Conservation (phyloP, 2,888 invertebrate genomes). For the Acleris sparsana region DNA sequence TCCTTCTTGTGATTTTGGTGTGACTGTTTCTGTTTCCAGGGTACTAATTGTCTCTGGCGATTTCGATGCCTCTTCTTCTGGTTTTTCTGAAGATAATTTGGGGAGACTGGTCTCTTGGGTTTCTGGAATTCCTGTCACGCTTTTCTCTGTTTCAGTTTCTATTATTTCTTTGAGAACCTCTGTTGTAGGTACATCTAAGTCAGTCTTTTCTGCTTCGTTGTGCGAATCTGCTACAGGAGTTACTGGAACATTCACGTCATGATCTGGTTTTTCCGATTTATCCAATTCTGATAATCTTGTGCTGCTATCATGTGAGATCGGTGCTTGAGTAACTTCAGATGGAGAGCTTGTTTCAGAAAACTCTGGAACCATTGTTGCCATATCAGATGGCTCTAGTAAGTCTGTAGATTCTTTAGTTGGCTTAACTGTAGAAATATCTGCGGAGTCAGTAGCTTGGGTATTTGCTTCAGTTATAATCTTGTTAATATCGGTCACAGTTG, state of each 20-base stretch:
- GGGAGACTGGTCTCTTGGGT: neutral
- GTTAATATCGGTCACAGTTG: constrained; percentile 4
- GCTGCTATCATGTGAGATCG: neutral
- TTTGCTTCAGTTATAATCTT: neutral
- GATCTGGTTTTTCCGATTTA: neutral
- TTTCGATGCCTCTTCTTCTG: constrained; percentile 14
- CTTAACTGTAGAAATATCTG: neutral
- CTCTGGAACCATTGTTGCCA: neutral
- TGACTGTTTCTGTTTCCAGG: constrained; percentile 6
- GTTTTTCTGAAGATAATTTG: constrained; percentile 3
- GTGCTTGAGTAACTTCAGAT: neutral
- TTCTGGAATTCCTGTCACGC: constrained; percentile 3
- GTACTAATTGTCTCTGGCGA: neutral
- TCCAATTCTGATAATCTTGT: neutral
- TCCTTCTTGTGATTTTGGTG: constrained; percentile 18
- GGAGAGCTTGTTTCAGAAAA: neutral
- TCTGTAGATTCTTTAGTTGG: neutral
- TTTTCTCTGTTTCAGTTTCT: neutral
- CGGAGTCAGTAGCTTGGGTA: neutral
- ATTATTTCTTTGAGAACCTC: constrained; percentile 18
- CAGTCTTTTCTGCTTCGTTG: constrained; percentile 6
- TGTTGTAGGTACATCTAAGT: constrained; percentile 19
- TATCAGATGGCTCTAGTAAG: constrained; percentile 8
- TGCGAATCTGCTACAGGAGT: neutral
- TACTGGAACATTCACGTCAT: neutral